Conservation (phyloP, 2,888 invertebrate genomes). For the Campopleginae sp. region DNA sequence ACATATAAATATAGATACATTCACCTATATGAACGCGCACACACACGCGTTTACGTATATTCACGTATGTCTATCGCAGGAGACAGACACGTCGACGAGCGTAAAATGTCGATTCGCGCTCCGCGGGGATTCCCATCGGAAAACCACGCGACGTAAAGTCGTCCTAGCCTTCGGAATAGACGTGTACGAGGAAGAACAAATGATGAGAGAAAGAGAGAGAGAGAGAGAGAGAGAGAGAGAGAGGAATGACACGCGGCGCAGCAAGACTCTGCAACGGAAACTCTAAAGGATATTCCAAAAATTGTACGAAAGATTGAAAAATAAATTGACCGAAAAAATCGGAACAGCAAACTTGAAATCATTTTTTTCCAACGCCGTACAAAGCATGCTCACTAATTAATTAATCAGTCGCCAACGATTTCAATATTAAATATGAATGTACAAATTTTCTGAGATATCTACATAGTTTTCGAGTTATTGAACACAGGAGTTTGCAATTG, state of each 20-base stretch:
- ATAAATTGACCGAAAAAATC: not conserved
- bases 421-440: too few species aligned
- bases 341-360: not conserved
- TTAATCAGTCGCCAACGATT: not conserved
- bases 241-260: not conserved
- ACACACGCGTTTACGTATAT: not conserved
- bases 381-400: not conserved
- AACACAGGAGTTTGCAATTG: too few species aligned
- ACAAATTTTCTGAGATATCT: too few species aligned
- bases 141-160: slow-evolving; percentile 66
- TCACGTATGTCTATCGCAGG: slow-evolving; percentile 1
- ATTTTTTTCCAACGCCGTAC: not conserved
- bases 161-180: slow-evolving; percentile 34
- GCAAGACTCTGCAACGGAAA: not conserved
- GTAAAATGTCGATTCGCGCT: slow-evolving; percentile 54
- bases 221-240: slow-evolving; percentile 13
- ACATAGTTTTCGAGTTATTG: too few species aligned
- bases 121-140: slow-evolving; percentile 71
- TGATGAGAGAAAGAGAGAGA: slow-evolving; percentile 8
- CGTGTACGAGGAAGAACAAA: slow-evolving; percentile 35
- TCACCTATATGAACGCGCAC: not conserved
- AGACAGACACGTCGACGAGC: slow-evolving; percentile 31
- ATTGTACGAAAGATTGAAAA: not conserved
- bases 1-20: too few species aligned
- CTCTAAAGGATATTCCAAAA: not conserved